Base-by-base conservation (phyloP, 2,113 vertebrate genomes). In the Psephotus haematonotus region DNA sequence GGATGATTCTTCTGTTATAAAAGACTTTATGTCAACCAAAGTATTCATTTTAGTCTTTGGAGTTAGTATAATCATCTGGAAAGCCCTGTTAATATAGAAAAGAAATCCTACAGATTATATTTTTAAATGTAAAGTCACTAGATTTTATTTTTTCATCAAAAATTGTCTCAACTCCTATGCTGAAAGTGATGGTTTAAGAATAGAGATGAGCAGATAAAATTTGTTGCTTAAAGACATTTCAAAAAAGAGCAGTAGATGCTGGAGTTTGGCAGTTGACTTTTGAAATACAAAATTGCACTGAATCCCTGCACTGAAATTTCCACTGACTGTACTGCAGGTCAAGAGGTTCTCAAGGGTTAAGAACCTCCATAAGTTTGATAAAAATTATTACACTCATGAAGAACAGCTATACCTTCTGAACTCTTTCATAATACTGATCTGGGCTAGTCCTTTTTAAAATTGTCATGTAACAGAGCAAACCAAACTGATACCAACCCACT, bases 11-110 rank as follows among this genome's bases (percentile, higher is more conserved):
- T 87, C 41, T 82, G 3, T 78, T 89, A 28, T 4, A 47, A 39
- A 81, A 76, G 25, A 71, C 6, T 93, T 92, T 62, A 49, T 83
- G 18, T 60, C 89, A 93, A 92, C 60, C 43, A 25, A 86, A 93
- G 6, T 71, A 76, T 88, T 97, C 22, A 55, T 92, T 96, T 97
- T 92, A 82, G 1, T 76, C 52, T 62, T 80, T 79, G 57, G 59
- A 47, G 50, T 82, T 67, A 83, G 63, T 81, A 60, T 28, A 64
- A 59, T 20, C 13, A 64, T 74, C 64, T 33, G 39, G 52, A 60
- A 49, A 89, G 60, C 59, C 41, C 29, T 64, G 18, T 64, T 82
- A 91, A 74, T 39, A 80, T 29, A 70, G 39, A 31, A 33, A 69
- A 60, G 60, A 78, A 92, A 68, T 89, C 67, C 5, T 94, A 18